Conservation (phyloP, 2,888 invertebrate genomes). For the Sesia apiformis region DNA sequence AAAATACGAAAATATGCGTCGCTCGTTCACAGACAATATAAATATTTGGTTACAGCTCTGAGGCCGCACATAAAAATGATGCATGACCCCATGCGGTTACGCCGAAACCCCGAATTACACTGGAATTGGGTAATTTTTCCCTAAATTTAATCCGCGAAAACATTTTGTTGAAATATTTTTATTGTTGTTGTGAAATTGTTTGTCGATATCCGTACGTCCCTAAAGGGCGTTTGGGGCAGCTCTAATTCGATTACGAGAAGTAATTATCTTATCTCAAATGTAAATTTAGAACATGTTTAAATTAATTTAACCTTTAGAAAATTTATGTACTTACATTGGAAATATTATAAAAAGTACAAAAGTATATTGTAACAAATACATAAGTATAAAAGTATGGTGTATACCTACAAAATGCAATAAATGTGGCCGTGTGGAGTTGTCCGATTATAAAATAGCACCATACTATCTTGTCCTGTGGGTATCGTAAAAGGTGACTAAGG, state of each 20-base stretch:
- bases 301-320: no score
- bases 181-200: neutral
- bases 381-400: no score
- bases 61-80: slow-evolving; percentile 55
- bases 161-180: slow-evolving; percentile 8
- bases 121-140: slow-evolving; percentile 44
- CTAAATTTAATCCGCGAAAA: slow-evolving; percentile 27
- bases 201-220: neutral
- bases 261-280: no score
- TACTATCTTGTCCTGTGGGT: no score
- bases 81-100: slow-evolving; percentile 27
- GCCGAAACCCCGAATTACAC: slow-evolving; percentile 16
- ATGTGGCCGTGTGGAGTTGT: no score
- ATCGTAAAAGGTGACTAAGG: no score
- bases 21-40: slow-evolving; percentile 51
- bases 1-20: slow-evolving; percentile 32
- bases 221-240: neutral
- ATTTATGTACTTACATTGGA: no score
- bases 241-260: neutral
- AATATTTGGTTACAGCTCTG: slow-evolving; percentile 48
- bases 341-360: no score
- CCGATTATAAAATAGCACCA: no score
- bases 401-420: no score
- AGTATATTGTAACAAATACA: no score
- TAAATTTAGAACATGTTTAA: no score